A percentile compares a stretch with the other conserved stretches of the same genome.
Evolutionary conservation across 2,797 vertebrate species (phyloP).

Genomic region (Enteromius mattozi): DNA sequence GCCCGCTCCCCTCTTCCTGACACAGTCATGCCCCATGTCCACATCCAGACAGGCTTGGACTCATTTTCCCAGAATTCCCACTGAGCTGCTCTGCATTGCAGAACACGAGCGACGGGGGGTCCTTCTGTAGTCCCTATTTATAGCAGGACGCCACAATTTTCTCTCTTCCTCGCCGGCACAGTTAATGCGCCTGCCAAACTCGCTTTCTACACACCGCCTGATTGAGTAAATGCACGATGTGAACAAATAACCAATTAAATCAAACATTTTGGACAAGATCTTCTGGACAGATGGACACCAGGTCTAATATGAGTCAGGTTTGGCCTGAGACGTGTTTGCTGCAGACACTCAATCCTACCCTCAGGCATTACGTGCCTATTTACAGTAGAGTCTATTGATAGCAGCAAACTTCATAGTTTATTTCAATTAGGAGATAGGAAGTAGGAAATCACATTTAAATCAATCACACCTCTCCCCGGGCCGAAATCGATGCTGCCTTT

Average conservation of each 20-base stretch:
- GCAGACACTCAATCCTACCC: slow-evolving; percentile 54
- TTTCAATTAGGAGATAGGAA: slow-evolving; percentile 67
- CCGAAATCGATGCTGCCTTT: slow-evolving; percentile 67
- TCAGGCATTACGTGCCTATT: slow-evolving; percentile 54
- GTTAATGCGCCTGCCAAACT: slow-evolving; percentile 4
- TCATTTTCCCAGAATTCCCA: slow-evolving; percentile 66
- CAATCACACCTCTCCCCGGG: slow-evolving; percentile 67
- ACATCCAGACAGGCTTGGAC: slow-evolving; percentile 57
- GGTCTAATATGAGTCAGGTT: not conserved
- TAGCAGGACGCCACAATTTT: slow-evolving; percentile 55
- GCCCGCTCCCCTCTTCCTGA: slow-evolving; percentile 38
- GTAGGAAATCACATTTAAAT: slow-evolving; percentile 67
- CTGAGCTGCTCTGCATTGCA: slow-evolving; percentile 65
- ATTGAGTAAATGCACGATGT: not conserved
- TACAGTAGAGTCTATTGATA: slow-evolving; percentile 67
- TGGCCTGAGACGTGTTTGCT: slow-evolving; percentile 47
- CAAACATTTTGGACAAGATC: slow-evolving; percentile 16
- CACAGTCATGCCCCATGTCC: slow-evolving; percentile 54
- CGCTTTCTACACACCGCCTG: not conserved
- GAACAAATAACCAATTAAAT: slow-evolving; percentile 17
- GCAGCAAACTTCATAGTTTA: slow-evolving; percentile 65
- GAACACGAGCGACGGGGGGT: slow-evolving; percentile 59
- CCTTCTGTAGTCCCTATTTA: slow-evolving; percentile 67
- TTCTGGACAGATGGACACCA: slow-evolving; percentile 31
- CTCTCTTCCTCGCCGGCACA: slow-evolving; percentile 47